phyloP scores from a whole-genome alignment of 2,113 vertebrate genomes.

The Nothoprocta perdicaria region DNA sequence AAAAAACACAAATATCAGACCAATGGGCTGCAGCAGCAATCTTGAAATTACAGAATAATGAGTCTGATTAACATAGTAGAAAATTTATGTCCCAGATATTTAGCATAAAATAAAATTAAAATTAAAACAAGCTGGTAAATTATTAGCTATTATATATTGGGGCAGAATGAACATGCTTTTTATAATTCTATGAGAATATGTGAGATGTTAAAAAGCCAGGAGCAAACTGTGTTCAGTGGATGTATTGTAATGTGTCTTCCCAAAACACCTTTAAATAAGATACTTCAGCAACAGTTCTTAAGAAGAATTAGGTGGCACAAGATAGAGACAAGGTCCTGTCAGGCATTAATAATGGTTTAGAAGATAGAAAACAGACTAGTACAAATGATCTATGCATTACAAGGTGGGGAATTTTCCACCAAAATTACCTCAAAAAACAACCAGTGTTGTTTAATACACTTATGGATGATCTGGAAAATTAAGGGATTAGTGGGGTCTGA shows the following conservation, averaged over 20 bases:
- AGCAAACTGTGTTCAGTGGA: not conserved
- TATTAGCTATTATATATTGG: conserved; percentile 9
- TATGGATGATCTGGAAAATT: not conserved
- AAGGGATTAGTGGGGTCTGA: not conserved
- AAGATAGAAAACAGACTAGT: not conserved
- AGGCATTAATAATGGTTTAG: not conserved
- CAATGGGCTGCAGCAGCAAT: conserved; percentile 16
- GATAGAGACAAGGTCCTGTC: not conserved
- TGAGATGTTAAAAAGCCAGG: not conserved
- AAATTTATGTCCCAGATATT: conserved; percentile 57
- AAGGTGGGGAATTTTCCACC: not conserved
- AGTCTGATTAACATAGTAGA: conserved; percentile 50
- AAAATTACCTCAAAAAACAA: not conserved
- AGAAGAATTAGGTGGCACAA: not conserved
- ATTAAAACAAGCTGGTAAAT: conserved; percentile 14
- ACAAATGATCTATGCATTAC: not conserved
- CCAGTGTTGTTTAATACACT: not conserved
- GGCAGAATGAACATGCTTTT: conserved; percentile 19
- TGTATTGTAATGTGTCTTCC: not conserved
- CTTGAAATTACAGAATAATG: conserved; percentile 45
- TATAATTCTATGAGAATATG: not conserved
- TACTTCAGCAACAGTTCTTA: not conserved
- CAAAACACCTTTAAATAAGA: not conserved
- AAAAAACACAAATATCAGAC: conserved; percentile 44
- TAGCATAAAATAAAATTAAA: conserved; percentile 65